Evolutionary conservation across 2,888 invertebrate genomes (phyloP).

Genomic region (Eupithecia pulchellata): DNA sequence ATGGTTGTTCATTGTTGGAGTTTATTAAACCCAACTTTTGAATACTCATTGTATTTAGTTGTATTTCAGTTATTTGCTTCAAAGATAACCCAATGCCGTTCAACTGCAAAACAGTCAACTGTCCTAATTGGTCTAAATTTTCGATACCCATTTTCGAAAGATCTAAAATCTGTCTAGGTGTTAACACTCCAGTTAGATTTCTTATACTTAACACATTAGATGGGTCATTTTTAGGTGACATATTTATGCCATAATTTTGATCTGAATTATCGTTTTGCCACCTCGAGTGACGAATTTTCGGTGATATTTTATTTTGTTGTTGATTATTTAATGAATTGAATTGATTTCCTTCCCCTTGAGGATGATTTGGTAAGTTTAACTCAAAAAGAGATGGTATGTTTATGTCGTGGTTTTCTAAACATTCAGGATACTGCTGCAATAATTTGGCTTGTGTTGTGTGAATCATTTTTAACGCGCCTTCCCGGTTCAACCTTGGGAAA

Average conservation of each 20-base stretch:
- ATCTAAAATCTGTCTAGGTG: conserved; percentile 85
- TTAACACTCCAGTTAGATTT: conserved; percentile 85
- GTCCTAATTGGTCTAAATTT: conserved; percentile 86
- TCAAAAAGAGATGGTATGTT: conserved; percentile 80
- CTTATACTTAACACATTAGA: conserved; percentile 82
- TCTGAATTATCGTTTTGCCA: conserved; percentile 79
- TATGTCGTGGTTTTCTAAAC: conserved; percentile 65
- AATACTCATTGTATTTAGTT: conserved; percentile 86
- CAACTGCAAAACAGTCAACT: conserved; percentile 86
- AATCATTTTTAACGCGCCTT: conserved; percentile 88
- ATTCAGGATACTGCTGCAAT: conserved; percentile 74
- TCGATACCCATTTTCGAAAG: conserved; percentile 86
- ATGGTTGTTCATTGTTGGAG: conserved; percentile 60
- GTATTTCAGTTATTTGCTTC: conserved; percentile 86
- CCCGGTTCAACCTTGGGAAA: conserved; percentile 92
- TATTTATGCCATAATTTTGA: conserved; percentile 61
- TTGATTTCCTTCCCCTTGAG: conserved; percentile 62
- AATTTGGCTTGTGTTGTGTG: conserved; percentile 76
- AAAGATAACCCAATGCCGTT: conserved; percentile 86
- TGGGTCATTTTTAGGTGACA: conserved; percentile 63
- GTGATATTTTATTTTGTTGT: conserved; percentile 73
- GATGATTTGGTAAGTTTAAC: conserved; percentile 76
- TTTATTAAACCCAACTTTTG: conserved; percentile 83
- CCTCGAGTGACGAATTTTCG: conserved; percentile 80
- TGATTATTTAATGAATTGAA: conserved; percentile 67